Conservation (phyloP, 2,888 invertebrate genomes). For the Leptinotarsa peninsularis region DNA sequence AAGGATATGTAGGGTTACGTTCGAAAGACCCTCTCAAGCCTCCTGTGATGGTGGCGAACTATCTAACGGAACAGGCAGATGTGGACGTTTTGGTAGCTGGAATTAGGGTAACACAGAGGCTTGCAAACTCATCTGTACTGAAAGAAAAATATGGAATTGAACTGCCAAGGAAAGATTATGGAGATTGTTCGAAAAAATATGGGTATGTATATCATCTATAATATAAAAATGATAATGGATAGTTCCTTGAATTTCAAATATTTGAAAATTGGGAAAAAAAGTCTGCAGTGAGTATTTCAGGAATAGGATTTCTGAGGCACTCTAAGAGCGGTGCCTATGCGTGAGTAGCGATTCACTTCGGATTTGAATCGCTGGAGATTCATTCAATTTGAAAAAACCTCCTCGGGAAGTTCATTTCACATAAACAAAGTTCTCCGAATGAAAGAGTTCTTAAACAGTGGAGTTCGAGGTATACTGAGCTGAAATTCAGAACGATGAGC, state of each 20-base stretch:
- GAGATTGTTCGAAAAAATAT: constrained; percentile 66
- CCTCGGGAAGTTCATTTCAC: too few relatives aligned
- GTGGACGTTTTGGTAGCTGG: constrained; percentile 74
- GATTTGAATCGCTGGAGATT: too few relatives aligned
- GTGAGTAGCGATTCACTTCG: too few relatives aligned
- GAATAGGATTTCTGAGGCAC: too few relatives aligned
- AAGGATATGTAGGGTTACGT: constrained; percentile 73
- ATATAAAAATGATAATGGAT: background rate
- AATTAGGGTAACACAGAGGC: constrained; percentile 69
- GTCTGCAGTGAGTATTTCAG: too few relatives aligned
- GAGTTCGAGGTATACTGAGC: too few relatives aligned
- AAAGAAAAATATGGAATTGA: constrained; percentile 71
- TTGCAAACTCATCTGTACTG: constrained; percentile 72
- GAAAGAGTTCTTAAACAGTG: too few relatives aligned
- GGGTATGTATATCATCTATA: constrained; percentile 39
- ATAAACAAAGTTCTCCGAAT: too few relatives aligned
- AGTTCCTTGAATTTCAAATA: background rate
- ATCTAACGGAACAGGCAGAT: constrained; percentile 77
- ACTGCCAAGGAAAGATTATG: constrained; percentile 67
- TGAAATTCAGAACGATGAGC: too few relatives aligned
- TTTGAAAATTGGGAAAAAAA: background rate
- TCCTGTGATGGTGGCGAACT: constrained; percentile 84
- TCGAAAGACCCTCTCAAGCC: constrained; percentile 76
- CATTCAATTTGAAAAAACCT: too few relatives aligned
- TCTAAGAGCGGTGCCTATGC: too few relatives aligned